Base-by-base conservation (phyloP, 2,888 invertebrate genomes). In the Neria commutata region DNA sequence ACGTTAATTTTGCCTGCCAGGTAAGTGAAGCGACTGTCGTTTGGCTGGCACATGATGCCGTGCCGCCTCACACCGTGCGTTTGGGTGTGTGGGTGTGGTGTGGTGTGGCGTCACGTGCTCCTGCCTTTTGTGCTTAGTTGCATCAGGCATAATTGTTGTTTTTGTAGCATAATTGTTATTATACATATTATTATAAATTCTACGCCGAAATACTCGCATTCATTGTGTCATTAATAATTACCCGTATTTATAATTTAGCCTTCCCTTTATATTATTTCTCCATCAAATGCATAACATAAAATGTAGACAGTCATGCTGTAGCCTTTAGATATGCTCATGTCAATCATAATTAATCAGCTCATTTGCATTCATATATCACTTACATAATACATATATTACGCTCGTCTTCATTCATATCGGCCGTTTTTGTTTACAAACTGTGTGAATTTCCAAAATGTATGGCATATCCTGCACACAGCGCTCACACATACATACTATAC, bases 1-100 rank as follows among this genome's bases (percentile, higher is more conserved):
- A 90, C 92, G 54, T 87, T 97, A 70, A 88, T 96, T 68, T 88
- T 93, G 77, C 95, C 96, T 71, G 95, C 96, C 80, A 94, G 96
- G 95, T 93, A 84, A 78, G 76, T 73, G n/a, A 84, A 78, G 76
- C 73, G n/a, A 48, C 42, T 45, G 24, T 21, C 26, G 37, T 29
- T 14, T 21, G 16, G 4, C n/a, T 4, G 4, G 37, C 14, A 37
- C 29, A 34, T 51, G 3, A 14, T 17, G n/a, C 24, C 25, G n/a
- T 49, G 14, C 17, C 34, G 52, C 17, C 6, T 6, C 37, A 37
- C 6, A 37, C 37, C 11, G 29, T 37, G 37, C 3, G n/a, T 37
- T 10, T 37, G 37, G 14, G 6, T 37, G 37, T 11, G n/a, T 37
- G 37, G 8, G 37, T 37, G 6, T 37, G n/a, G n/a, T n/a, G 37